Evolutionary conservation across 1,140 invertebrate genomes (phyloP).

Genomic region (Homalodisca vitripennis): DNA sequence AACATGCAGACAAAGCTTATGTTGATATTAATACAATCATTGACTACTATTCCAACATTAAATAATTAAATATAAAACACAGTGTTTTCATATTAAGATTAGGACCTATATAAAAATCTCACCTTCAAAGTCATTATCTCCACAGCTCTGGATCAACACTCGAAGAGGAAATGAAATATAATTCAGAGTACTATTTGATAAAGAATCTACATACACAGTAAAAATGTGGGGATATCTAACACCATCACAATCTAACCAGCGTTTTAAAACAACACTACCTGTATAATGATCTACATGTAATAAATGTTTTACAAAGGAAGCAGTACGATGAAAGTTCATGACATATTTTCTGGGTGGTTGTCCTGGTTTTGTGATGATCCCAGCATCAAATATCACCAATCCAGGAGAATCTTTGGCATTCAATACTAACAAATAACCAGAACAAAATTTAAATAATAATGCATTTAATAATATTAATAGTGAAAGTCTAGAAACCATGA

Average conservation of each 20-base stretch:
- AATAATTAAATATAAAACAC: too few species aligned
- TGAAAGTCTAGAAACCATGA: too few species aligned
- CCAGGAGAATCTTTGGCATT: conserved; percentile 65
- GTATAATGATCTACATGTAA: conserved; percentile 70
- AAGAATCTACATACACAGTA: conserved; percentile 82
- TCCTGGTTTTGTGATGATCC: conserved; percentile 70
- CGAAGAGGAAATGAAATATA: conserved; percentile 80
- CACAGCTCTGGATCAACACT: conserved; percentile 75
- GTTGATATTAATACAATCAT: too few species aligned
- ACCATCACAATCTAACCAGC: conserved; percentile 72
- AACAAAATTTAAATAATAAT: conserved; percentile 9
- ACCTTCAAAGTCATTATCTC: conserved; percentile 40
- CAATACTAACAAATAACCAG: conserved; percentile 66
- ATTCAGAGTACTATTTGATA: conserved; percentile 75
- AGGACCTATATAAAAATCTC: too few species aligned
- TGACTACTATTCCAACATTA: too few species aligned
- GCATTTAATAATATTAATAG: neutral
- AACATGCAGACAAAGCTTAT: too few species aligned
- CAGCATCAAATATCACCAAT: conserved; percentile 73
- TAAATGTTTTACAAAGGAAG: conserved; percentile 75
- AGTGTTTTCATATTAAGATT: too few species aligned
- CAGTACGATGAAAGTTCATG: conserved; percentile 73
- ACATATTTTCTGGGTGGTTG: conserved; percentile 55
- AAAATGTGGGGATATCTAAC: conserved; percentile 80
- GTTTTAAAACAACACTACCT: conserved; percentile 72